A percentile compares a stretch with the other conserved stretches of the same genome.
phyloP scores from a whole-genome alignment of 23 tunicate species.

The Styela plicata region DNA sequence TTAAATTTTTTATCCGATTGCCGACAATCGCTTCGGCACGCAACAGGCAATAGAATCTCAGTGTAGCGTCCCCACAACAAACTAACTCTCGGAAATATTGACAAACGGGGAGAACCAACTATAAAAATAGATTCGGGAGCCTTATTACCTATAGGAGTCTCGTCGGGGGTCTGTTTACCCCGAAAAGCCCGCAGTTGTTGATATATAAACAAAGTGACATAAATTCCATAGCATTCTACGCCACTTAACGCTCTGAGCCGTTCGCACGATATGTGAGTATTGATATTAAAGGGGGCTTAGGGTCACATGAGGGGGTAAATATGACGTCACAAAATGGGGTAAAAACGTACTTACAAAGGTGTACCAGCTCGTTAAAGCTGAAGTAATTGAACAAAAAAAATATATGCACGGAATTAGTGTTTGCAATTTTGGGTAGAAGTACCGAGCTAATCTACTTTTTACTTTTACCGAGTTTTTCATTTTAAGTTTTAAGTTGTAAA shows the following conservation, averaged over 20 bases:
- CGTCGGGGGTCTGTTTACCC: neutral
- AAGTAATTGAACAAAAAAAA: too few species aligned
- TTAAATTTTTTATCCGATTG: neutral
- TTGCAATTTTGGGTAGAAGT: too few species aligned
- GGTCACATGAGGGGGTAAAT: neutral
- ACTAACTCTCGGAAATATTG: neutral
- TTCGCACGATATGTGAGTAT: constrained; percentile 16
- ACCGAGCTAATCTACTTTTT: too few species aligned
- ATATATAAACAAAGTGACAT: constrained; percentile 9
- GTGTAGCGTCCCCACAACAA: constrained; percentile 13
- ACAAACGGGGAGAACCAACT: neutral
- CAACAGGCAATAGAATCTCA: constrained; percentile 1
- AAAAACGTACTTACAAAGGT: too few species aligned
- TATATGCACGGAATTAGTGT: too few species aligned
- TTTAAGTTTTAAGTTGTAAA: too few species aligned
- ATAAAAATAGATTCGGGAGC: neutral
- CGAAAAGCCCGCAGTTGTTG: neutral
- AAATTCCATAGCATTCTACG: constrained; percentile 13
- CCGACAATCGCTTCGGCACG: neutral
- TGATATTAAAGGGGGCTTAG: constrained; percentile 6
- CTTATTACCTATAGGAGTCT: neutral
- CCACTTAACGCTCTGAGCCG: constrained; percentile 3
- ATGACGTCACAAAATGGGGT: neutral
- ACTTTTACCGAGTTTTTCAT: too few species aligned
- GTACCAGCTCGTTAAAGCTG: too few species aligned